Conservation (phyloP, 2,797 vertebrate genomes). For the Pantherophis alleghaniensis region DNA sequence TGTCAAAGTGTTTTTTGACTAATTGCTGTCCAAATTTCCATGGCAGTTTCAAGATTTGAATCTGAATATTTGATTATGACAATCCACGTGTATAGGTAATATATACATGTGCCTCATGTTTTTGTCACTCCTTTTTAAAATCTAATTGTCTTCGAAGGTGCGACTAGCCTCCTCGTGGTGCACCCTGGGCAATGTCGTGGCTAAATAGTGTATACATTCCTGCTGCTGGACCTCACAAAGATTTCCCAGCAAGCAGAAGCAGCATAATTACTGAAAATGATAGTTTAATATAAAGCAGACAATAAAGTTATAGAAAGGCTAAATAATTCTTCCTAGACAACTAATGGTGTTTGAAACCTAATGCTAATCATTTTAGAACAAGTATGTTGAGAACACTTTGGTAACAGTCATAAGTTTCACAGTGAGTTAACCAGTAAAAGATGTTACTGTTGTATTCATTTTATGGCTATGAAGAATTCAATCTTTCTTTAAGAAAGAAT, state of each 20-base stretch:
- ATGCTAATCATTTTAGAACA: not conserved
- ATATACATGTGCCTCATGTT: not conserved
- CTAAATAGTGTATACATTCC: not conserved
- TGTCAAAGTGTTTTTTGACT: not conserved
- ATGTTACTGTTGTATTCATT: not conserved
- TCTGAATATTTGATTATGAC: not conserved
- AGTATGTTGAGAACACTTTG: not conserved
- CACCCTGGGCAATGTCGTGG: not conserved
- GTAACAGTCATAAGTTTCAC: not conserved
- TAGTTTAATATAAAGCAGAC: not conserved
- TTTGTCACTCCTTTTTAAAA: not conserved
- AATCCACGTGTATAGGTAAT: not conserved
- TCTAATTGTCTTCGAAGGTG: not conserved
- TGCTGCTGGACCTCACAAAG: not conserved
- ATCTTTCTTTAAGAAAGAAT: not conserved
- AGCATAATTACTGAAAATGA: not conserved
- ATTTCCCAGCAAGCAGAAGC: not conserved
- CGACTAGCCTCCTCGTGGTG: not conserved
- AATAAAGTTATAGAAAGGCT: not conserved
- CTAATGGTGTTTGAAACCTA: not conserved
- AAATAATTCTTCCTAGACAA: not conserved
- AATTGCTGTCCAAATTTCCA: not conserved
- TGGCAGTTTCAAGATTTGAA: not conserved
- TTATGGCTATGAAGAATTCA: not conserved
- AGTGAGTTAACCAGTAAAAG: not conserved